Conservation (phyloP, 2,113 vertebrate species). For the Falco punctatus region DNA sequence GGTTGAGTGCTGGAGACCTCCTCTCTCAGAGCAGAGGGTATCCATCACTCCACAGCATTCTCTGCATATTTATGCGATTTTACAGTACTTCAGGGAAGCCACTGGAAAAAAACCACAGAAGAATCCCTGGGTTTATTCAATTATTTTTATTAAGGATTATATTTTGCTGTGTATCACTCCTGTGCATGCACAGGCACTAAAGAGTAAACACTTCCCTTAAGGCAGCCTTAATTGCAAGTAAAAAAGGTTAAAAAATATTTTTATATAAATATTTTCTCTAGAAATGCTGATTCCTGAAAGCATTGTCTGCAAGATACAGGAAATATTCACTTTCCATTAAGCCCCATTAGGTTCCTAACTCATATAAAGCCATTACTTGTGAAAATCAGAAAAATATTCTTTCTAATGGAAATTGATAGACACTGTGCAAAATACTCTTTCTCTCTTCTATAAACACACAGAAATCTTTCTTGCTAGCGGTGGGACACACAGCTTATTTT, state of each 20-base stretch:
- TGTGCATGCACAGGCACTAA: neutral
- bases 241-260: neutral
- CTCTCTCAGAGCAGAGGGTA: neutral
- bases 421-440: neutral
- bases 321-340: neutral
- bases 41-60: neutral
- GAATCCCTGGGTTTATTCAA: neutral
- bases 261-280: neutral
- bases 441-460: neutral
- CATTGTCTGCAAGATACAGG: neutral
- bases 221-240: neutral
- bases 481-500: neutral
- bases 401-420: neutral
- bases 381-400: neutral
- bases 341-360: neutral
- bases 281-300: neutral
- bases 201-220: neutral
- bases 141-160: neutral
- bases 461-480: neutral
- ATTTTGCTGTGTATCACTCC: neutral
- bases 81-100: neutral
- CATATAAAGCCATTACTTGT: neutral
- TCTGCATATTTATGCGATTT: neutral
- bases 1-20: rapidly evolving
- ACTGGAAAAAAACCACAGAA: neutral